Base-by-base conservation (phyloP, 2,113 vertebrate species). In the Tamias sibiricus region DNA sequence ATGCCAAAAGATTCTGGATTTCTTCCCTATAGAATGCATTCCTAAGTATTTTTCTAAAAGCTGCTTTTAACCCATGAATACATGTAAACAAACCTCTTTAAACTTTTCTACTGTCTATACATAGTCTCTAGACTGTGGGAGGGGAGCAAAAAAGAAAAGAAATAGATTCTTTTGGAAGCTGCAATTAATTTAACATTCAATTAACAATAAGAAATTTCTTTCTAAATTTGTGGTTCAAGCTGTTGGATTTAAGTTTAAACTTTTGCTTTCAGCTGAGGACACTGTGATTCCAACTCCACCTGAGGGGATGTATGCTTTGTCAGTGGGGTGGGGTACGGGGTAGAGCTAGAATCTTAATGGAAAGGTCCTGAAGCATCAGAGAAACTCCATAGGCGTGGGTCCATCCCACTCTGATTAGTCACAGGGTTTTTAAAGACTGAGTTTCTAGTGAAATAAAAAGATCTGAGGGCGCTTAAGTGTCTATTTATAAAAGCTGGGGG, bases 241-340 rank as follows among this genome's bases (percentile, higher is more conserved):
- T 30, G 16, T 26, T 26, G 40, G 8, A 19, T 68, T 66, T 54
- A 62, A 69, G 37, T 28, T 11, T 22, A 28, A 37, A 52, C 17
- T 47, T 19, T 37, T 76, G 35, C 30, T 10, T 4, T 8, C 32
- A 37, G 74, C 32, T 49, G 20, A 62, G 13, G 35, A 44, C 40
- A 28, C 49, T 32, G 13, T 35, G 64, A 9, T 69, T 74, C 47
- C 72, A 49, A 11, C 16, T 44, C 68, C 17, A 32, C 28, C 22
- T 3, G 62, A 37, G 26, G 52, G 24, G 7, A 13, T 13, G 8
- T n/a, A 52, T 22, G 37, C 37, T 71, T 71, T 37, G 44, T 32
- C 22, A 1, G 12, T 42, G 44, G 6, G 0, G 1, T 49, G 28
- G 8, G 4, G 26, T 2, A 30, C 0, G 13, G 52, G 10, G 22